These are phyloP conservation scores for Apus apus DNA, from an alignment of 2,113 vertebrate genomes.

Conservation along the genomic window DNA sequence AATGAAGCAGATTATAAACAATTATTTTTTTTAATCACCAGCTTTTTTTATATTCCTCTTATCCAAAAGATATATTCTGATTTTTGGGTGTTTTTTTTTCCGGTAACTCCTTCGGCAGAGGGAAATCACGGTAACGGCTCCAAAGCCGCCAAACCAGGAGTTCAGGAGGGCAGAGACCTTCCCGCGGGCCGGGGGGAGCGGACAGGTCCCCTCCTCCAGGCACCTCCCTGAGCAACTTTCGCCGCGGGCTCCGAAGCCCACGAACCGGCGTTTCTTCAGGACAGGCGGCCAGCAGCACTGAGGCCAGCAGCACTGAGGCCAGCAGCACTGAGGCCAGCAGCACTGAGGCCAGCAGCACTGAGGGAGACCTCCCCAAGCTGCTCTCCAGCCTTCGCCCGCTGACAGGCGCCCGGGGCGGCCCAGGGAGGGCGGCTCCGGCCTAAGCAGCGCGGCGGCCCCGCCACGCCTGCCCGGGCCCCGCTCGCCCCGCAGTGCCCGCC, in stretches of 20 bases:
- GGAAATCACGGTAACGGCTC: background rate
- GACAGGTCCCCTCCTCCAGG: background rate
- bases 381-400: background rate
- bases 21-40: background rate
- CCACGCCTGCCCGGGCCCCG: too few species aligned
- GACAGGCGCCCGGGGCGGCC: too few species aligned
- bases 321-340: too few species aligned
- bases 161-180: background rate
- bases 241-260: background rate
- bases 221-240: accelerated
- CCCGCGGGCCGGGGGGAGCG: background rate
- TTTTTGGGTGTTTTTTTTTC: background rate
- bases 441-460: too few species aligned
- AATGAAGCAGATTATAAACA: accelerated
- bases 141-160: background rate
- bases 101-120: background rate
- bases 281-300: accelerated
- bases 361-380: background rate
- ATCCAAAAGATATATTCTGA: background rate
- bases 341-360: accelerated
- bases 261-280: background rate
- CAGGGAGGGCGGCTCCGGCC: background rate
- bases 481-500: background rate
- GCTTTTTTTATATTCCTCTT: background rate
- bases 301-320: accelerated